These are phyloP conservation scores for Chondrosia reniformis DNA, from an alignment of 37 sponge, comb jelly and placozoan species.

Conservation along the genomic window DNA sequence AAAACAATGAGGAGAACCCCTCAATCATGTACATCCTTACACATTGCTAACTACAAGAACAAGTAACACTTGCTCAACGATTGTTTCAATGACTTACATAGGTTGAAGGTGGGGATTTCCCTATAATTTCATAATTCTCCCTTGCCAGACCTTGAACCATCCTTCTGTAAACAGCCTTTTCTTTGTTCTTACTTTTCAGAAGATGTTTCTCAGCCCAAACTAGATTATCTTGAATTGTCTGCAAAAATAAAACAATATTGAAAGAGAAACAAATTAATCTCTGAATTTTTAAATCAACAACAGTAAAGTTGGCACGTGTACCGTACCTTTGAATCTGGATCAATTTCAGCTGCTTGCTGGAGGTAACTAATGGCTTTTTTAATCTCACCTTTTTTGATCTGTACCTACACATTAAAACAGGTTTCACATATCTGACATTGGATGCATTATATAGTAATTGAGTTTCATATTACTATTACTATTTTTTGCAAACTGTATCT, in stretches of 20 bases:
- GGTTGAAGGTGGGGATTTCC: too few relatives aligned
- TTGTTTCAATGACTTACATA: too few relatives aligned
- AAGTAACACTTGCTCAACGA: neutral
- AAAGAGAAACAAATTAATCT: too few relatives aligned
- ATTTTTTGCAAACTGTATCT: too few relatives aligned
- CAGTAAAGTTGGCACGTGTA: too few relatives aligned
- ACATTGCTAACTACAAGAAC: neutral
- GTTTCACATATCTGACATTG: too few relatives aligned
- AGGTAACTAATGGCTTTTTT: slow-evolving; percentile 35
- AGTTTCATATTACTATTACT: too few relatives aligned
- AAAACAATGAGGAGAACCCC: neutral
- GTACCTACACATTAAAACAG: too few relatives aligned
- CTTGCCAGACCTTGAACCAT: slow-evolving; percentile 25
- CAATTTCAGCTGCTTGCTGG: slow-evolving; percentile 37
- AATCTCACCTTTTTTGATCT: slow-evolving; percentile 28
- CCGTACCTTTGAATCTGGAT: slow-evolving; percentile 53
- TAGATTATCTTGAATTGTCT: neutral
- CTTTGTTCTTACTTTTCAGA: neutral
- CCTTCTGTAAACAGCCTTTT: slow-evolving; percentile 39
- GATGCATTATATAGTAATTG: neutral
- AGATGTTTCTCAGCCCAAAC: neutral
- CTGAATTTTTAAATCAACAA: too few relatives aligned
- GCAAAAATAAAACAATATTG: neutral
- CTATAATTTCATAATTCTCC: too few relatives aligned
- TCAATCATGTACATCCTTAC: neutral